Conservation (phyloP, 1,140 invertebrate genomes). For the Drosophila truncata region DNA sequence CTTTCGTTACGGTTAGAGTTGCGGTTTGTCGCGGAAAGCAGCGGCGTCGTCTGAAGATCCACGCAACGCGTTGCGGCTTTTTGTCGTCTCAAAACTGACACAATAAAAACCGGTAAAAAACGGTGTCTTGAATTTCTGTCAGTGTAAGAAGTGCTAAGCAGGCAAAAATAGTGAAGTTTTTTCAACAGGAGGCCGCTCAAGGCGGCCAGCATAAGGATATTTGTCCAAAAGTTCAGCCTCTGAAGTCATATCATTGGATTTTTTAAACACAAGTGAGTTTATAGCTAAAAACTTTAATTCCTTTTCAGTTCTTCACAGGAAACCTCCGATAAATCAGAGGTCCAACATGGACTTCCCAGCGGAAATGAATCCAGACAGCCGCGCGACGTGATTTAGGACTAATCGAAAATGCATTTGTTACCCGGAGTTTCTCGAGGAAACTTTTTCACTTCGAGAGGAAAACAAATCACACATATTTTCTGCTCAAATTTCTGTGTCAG, state of each 20-base stretch:
- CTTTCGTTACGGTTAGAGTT: slow-evolving; percentile 4
- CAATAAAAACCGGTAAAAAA: not conserved
- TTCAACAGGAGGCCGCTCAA: slow-evolving; percentile 18
- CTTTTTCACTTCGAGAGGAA: slow-evolving; percentile 35
- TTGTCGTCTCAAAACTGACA: slow-evolving; percentile 2
- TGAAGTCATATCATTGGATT: not conserved
- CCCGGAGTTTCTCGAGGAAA: slow-evolving; percentile 24
- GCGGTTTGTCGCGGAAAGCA: slow-evolving; percentile 11
- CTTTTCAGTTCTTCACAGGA: not conserved
- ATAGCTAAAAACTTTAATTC: not conserved
- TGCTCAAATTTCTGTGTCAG: slow-evolving; percentile 51
- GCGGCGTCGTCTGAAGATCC: not conserved
- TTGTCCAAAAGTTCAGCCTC: not conserved
- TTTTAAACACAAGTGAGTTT: slow-evolving; percentile 1
- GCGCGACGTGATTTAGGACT: slow-evolving; percentile 71
- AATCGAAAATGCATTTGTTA: slow-evolving; percentile 81
- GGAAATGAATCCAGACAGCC: slow-evolving; percentile 64
- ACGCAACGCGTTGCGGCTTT: slow-evolving; percentile 4
- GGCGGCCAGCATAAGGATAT: slow-evolving; percentile 32
- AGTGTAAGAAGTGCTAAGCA: slow-evolving; percentile 12
- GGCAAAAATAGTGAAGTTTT: slow-evolving; percentile 23
- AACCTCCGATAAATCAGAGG: slow-evolving; percentile 62
- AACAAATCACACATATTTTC: slow-evolving; percentile 37
- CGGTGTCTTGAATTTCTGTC: slow-evolving; percentile 1
- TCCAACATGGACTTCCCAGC: slow-evolving; percentile 62